Percentiles rank a stretch among this genome's conserved stretches.
Evolutionary conservation across 1,140 invertebrate genomes (phyloP).

Genomic region (Limonius californicus): DNA sequence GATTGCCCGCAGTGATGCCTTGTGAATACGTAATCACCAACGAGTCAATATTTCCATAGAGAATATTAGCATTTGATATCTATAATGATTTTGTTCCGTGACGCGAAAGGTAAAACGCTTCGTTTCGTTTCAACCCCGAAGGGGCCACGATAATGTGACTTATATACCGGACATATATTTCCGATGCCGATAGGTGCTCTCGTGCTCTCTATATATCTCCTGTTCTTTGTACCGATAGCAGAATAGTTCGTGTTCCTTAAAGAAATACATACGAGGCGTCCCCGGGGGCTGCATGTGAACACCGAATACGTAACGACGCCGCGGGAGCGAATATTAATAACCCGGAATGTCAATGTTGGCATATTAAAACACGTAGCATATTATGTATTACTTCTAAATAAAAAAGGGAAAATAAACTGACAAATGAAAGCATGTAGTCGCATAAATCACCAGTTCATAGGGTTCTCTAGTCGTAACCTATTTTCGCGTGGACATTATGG

Average conservation of each 20-base stretch:
- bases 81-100: constrained; percentile 31
- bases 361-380: no score
- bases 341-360: no score
- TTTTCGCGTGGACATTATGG: no score
- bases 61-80: constrained; percentile 34
- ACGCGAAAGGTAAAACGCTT: constrained; percentile 25
- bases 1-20: constrained; percentile 24
- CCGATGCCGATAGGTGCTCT: constrained; percentile 23
- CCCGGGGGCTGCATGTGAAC: no score
- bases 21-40: constrained; percentile 26
- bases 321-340: no score
- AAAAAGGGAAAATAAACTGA: no score
- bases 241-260: not conserved
- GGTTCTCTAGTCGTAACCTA: no score
- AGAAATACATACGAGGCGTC: no score
- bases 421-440: no score
- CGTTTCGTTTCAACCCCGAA: constrained; percentile 13
- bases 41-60: constrained; percentile 27
- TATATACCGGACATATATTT: constrained; percentile 23
- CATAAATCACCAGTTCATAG: no score
- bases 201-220: constrained; percentile 23
- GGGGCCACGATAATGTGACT: constrained; percentile 21
- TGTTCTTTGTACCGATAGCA: constrained; percentile 20
- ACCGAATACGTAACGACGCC: no score
- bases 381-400: no score